These are phyloP conservation scores for Mythimna impura DNA, from an alignment of 2,888 invertebrate genomes.

Conservation along the genomic window DNA sequence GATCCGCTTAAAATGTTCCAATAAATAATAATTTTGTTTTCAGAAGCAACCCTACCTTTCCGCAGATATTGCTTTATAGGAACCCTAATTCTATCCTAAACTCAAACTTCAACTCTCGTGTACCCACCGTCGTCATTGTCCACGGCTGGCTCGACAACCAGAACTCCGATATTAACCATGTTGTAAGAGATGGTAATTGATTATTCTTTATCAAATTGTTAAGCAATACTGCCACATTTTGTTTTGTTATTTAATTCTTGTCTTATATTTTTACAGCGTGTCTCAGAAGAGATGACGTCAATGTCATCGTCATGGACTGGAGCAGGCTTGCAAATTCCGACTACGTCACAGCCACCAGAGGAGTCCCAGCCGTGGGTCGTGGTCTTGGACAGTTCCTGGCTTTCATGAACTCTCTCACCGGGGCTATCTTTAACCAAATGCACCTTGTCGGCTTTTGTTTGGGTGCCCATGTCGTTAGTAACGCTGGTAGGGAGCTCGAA, in stretches of 20 bases:
- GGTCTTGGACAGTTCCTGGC: constrained; percentile 79
- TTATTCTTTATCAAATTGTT: neutral
- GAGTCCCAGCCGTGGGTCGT: constrained; percentile 77
- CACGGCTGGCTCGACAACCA: constrained; percentile 80
- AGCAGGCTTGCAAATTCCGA: constrained; percentile 68
- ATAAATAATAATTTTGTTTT: constrained; percentile 17
- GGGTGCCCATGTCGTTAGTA: constrained; percentile 82
- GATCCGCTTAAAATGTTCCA: neutral
- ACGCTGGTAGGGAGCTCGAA: constrained; percentile 73
- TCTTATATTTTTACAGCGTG: constrained; percentile 65
- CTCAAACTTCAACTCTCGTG: constrained; percentile 74
- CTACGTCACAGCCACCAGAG: constrained; percentile 73
- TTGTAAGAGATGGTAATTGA: constrained; percentile 71
- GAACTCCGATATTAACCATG: constrained; percentile 71
- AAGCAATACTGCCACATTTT: neutral
- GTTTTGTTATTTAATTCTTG: neutral
- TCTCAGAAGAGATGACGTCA: constrained; percentile 70
- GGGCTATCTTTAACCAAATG: constrained; percentile 68
- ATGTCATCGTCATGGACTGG: constrained; percentile 82
- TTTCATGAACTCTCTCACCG: constrained; percentile 70
- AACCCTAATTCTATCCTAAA: constrained; percentile 69
- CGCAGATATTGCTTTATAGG: constrained; percentile 70
- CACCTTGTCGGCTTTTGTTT: constrained; percentile 84
- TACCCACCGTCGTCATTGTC: constrained; percentile 72
- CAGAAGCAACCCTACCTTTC: constrained; percentile 69